Percentiles rank a stretch among this genome's conserved stretches.
These are phyloP conservation scores for Bombylius discolor DNA, from an alignment of 2,888 invertebrate genomes.

Conservation along the genomic window DNA sequence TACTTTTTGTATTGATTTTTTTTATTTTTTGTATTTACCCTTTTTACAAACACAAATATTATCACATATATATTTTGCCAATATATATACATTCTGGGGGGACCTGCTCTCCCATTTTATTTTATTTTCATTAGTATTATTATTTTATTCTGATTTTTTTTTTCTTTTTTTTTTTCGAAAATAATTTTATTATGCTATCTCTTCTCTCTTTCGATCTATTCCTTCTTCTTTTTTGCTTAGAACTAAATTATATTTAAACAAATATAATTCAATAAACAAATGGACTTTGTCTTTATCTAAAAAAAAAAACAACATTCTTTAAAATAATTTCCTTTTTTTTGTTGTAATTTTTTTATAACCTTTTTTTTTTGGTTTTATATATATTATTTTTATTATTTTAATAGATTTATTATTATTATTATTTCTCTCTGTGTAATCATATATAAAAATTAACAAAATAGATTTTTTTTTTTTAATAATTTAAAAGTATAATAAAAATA, in stretches of 20 bases:
- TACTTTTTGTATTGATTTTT: neutral
- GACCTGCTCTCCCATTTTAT: neutral
- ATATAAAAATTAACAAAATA: neutral
- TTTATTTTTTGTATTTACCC: neutral
- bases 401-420: too few relatives aligned
- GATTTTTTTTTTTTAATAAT: neutral
- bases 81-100: neutral
- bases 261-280: neutral
- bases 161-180: neutral
- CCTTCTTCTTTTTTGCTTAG: neutral
- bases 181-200: too few relatives aligned
- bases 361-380: neutral
- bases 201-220: too few relatives aligned
- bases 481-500: neutral
- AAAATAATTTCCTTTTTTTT: neutral
- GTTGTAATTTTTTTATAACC: neutral
- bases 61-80: neutral
- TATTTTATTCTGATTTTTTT: neutral
- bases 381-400: too few relatives aligned
- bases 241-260: neutral
- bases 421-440: neutral
- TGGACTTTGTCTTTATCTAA: neutral
- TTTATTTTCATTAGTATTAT: neutral
- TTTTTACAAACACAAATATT: neutral
- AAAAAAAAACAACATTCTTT: neutral